Conservation (phyloP, 2,797 vertebrate species). For the Pangasius macronema region DNA sequence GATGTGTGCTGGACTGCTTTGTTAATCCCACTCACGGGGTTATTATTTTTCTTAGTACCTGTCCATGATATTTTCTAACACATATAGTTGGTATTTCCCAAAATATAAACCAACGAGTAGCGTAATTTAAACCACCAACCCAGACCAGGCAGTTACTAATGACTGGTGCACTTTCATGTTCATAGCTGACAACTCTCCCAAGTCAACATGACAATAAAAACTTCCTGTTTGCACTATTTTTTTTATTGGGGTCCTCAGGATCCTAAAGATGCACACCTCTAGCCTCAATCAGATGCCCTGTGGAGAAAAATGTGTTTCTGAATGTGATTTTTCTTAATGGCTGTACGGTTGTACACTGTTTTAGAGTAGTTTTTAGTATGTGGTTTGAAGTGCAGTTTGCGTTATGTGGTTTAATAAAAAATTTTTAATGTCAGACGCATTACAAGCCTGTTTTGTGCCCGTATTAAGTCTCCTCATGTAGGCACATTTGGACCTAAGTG, state of each 20-base stretch:
- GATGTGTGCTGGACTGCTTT: background rate
- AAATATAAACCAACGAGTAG: background rate
- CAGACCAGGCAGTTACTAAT: background rate
- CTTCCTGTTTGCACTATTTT: background rate
- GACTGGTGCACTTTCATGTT: background rate
- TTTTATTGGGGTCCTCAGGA: background rate
- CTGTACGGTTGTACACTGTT: background rate
- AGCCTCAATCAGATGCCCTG: background rate
- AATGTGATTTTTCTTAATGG: background rate
- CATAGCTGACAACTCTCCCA: background rate
- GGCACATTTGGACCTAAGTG: background rate
- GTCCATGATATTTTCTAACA: background rate
- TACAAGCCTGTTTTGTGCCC: background rate
- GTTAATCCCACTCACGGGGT: background rate
- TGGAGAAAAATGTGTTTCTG: background rate
- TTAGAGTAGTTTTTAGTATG: background rate
- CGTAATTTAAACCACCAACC: background rate
- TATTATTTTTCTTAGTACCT: background rate
- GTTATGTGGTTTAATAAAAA: background rate
- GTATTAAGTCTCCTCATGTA: background rate
- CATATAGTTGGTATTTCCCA: background rate
- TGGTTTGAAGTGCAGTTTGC: background rate
- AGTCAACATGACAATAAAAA: background rate
- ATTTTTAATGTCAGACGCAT: background rate
- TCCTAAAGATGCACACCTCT: background rate